phyloP scores from a whole-genome alignment of 2,113 vertebrate species.

The Turnix velox region DNA sequence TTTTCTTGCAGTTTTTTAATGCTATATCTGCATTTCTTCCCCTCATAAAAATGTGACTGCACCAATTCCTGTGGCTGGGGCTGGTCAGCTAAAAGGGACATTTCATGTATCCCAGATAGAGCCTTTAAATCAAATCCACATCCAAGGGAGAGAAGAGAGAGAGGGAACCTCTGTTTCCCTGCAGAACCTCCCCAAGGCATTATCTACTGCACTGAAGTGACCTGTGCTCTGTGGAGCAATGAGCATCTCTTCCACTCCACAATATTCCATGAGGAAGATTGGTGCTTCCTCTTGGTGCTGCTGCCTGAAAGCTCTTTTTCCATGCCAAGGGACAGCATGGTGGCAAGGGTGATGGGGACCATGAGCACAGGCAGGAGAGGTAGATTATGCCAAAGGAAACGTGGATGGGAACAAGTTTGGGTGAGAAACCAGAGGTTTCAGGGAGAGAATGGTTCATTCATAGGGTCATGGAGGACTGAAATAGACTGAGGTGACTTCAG shows the following conservation, averaged over 20 bases:
- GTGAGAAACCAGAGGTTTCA: background rate
- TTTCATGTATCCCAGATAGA: background rate
- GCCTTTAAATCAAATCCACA: background rate
- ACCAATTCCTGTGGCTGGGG: background rate
- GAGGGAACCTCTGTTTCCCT: background rate
- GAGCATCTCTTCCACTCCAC: background rate
- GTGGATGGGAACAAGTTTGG: background rate
- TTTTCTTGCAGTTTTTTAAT: background rate
- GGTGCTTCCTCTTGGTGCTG: background rate
- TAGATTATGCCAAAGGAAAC: background rate
- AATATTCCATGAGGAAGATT: background rate
- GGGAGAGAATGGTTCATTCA: fast-evolving
- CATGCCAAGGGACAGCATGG: fast-evolving
- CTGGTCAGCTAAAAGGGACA: background rate
- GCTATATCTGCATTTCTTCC: background rate
- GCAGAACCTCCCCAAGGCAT: fast-evolving
- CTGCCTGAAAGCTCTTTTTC: background rate
- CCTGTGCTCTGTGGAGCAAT: background rate
- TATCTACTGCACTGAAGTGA: background rate
- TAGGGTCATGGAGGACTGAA: background rate
- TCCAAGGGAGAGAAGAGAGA: background rate
- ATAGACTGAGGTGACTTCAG: background rate
- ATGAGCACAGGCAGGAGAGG: background rate
- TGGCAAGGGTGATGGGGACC: fast-evolving
- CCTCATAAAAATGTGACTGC: constrained; percentile 25